Percentiles rank a stretch among this genome's conserved stretches.
phyloP scores from a whole-genome alignment of 2,888 invertebrate species.

The Trissonchulus latispiculum region DNA sequence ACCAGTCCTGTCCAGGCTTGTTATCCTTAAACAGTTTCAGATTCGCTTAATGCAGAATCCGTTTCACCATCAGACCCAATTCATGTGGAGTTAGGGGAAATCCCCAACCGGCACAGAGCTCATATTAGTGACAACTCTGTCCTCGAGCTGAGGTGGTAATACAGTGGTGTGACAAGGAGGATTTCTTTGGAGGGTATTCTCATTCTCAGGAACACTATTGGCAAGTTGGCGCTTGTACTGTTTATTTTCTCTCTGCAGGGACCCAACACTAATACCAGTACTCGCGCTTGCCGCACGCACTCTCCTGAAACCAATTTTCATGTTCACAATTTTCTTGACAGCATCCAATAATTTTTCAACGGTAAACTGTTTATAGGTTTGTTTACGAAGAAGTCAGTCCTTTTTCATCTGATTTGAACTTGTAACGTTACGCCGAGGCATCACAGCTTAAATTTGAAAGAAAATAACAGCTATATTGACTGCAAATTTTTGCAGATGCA shows the following conservation, averaged over 20 bases:
- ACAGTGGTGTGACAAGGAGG: not conserved
- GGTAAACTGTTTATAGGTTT: not conserved
- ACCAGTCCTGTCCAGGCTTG: not conserved
- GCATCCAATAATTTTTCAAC: not conserved
- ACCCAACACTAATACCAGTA: not conserved
- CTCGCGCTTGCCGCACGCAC: not conserved
- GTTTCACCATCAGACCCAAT: not conserved
- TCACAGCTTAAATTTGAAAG: not conserved
- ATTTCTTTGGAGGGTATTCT: not conserved
- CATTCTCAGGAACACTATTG: not conserved
- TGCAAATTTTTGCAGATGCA: too few relatives aligned
- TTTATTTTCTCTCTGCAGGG: not conserved
- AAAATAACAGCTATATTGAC: too few relatives aligned
- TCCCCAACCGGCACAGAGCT: not conserved
- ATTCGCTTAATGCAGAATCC: not conserved
- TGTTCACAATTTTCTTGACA: not conserved
- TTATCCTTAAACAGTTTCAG: not conserved
- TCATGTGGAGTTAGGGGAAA: not conserved
- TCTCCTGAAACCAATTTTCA: not conserved
- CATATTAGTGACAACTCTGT: not conserved
- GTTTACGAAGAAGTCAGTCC: not conserved
- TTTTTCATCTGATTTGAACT: not conserved
- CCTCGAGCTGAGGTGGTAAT: not conserved
- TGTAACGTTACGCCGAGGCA: not conserved
- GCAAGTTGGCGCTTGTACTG: not conserved